Conservation (phyloP, 2,113 vertebrate genomes). For the Oncorhynchus keta region DNA sequence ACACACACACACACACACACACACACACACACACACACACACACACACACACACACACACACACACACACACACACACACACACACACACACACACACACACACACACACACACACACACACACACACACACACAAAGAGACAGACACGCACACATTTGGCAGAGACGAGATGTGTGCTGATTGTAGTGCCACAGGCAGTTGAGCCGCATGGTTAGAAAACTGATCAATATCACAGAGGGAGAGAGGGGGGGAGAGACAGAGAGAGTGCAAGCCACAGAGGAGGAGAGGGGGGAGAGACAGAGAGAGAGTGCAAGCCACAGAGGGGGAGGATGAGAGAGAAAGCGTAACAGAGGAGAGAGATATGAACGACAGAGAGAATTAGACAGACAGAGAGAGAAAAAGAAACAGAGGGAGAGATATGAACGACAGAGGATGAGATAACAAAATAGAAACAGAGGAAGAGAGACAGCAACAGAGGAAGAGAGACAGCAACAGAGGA, state of each 20-base stretch:
- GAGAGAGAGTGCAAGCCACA: neutral
- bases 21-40: neutral
- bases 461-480: neutral
- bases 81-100: neutral
- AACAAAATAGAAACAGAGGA: neutral
- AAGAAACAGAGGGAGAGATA: conserved; percentile 17
- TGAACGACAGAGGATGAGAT: neutral
- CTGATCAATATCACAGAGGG: conserved; percentile 67
- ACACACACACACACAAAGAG: neutral
- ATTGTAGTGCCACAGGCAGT: conserved; percentile 59
- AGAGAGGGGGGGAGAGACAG: no score
- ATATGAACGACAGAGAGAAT: conserved; percentile 54
- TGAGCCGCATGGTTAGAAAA: conserved; percentile 63
- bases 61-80: neutral
- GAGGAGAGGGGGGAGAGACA: no score
- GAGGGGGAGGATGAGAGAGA: conserved; percentile 6
- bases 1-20: conserved; percentile 22
- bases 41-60: conserved; percentile 6
- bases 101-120: conserved; percentile 12
- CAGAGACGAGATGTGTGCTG: conserved; percentile 51
- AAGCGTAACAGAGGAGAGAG: conserved; percentile 43
- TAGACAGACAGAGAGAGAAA: conserved; percentile 22
- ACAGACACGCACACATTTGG: conserved; percentile 18
- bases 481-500: conserved; percentile 16
- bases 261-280: conserved; percentile 17